These are phyloP conservation scores for Coendou prehensilis DNA, from an alignment of 2,797 vertebrate genomes.

Conservation along the genomic window DNA sequence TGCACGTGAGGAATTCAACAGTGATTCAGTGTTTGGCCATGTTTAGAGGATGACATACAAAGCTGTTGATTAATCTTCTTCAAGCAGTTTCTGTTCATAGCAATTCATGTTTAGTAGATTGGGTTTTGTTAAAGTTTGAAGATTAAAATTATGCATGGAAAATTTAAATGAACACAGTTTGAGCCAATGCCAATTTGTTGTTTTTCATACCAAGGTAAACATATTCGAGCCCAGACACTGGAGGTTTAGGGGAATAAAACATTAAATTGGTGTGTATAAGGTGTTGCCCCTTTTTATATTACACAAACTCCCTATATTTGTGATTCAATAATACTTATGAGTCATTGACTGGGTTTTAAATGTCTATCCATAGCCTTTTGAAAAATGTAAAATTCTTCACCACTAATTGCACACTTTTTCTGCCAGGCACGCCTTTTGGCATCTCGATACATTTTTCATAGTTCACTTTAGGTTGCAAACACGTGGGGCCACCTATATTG, in stretches of 20 bases:
- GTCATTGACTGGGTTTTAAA: conserved; percentile 22
- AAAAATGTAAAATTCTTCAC: not conserved
- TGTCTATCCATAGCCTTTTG: conserved; percentile 15
- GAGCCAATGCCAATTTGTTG: conserved; percentile 28
- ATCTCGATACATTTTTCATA: conserved; percentile 17
- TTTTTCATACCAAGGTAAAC: conserved; percentile 58
- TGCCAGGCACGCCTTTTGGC: not conserved
- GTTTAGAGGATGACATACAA: conserved; percentile 80
- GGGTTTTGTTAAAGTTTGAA: conserved; percentile 77
- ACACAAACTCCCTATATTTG: not conserved
- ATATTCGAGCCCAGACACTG: conserved; percentile 31
- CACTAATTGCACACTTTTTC: not conserved
- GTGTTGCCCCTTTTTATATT: not conserved
- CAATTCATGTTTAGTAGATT: not conserved
- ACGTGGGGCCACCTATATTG: not conserved
- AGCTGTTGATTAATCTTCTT: conserved; percentile 82
- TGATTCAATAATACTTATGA: not conserved
- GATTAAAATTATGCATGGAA: conserved; percentile 38
- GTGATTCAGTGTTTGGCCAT: conserved; percentile 87
- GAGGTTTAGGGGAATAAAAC: conserved; percentile 25
- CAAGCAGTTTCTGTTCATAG: conserved; percentile 76
- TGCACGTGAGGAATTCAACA: conserved; percentile 89
- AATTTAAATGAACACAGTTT: conserved; percentile 64
- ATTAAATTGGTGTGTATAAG: conserved; percentile 44
- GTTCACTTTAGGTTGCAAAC: conserved; percentile 38